Evolutionary conservation across 1,140 invertebrate genomes (phyloP), one percentile per base, ranked within the genome.

Genomic region (Pogonomyrmex californicus): DNA sequence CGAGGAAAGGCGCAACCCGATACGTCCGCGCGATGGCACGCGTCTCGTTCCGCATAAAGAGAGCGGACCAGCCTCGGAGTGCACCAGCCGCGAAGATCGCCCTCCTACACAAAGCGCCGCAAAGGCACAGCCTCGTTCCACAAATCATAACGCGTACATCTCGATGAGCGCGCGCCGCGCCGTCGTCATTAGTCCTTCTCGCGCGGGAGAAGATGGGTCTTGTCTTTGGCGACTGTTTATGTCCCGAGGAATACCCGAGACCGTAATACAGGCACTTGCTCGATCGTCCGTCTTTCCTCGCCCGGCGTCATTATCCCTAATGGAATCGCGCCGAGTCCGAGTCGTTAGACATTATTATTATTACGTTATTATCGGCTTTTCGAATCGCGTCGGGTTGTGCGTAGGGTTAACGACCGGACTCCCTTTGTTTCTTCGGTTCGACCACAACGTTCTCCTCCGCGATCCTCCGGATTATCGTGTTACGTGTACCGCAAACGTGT

Each of bases 71-170:
- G n/a, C n/a, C n/a, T n/a, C n/a, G n/a, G 10, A 54, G 58, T 58
- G 73, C 70, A 78, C 54, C 73, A 88, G 81, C 73, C 85, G 86
- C 79, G 68, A 36, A 63, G 81, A 89, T 85, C 78, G 36, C 62
- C 41, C 62, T 87, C 68, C 68, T 71, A 68, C 30, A 77, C 87
- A 77, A 88, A 88, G 87, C 66, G 68, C 85, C 65, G 63, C 33
- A n/a, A n/a, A n/a, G 30, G 38, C 85, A 23, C 23, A 78, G 38
- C 44, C 66, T 51, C 68, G 56, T 75, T 66, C 62, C 62, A 70
- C 78, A 87, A 87, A 88, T 88, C 87, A 85, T 88, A 88, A 83
- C n/a, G 14, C 58, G 65, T 65, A 86, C 49, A 86, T 79, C 54
- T 85, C 23, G 51, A 54, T n/a, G 68, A 62, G 41, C 49, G 58